Evolutionary conservation across 2,113 vertebrate genomes (phyloP).

Genomic region (Tyto alba): DNA sequence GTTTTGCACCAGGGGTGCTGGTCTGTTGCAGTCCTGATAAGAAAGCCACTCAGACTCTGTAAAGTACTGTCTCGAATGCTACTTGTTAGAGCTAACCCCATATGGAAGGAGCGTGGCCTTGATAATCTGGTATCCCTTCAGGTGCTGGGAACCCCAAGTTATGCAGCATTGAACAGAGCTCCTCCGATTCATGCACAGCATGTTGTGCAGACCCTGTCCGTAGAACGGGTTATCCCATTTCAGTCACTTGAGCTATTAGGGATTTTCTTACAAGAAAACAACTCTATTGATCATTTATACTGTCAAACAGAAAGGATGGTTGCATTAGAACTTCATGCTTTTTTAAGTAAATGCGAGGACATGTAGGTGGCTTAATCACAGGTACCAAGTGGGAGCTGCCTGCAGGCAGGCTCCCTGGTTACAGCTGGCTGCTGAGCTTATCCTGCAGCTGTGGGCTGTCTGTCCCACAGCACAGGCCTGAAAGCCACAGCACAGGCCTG

Average conservation of each 20-base stretch:
- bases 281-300: neutral
- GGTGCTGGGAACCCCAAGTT: neutral
- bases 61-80: neutral
- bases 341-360: neutral
- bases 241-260: neutral
- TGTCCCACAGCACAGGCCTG: neutral
- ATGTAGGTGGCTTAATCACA: fast-evolving
- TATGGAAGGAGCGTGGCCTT: neutral
- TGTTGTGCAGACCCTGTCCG: neutral
- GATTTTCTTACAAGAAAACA: neutral
- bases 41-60: neutral
- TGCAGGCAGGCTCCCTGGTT: neutral
- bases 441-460: neutral
- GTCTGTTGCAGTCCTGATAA: neutral
- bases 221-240: neutral
- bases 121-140: neutral
- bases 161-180: neutral
- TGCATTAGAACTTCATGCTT: neutral
- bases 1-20: neutral
- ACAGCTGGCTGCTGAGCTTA: neutral
- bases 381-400: neutral
- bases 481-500: neutral
- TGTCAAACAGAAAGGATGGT: neutral
- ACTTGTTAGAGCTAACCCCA: neutral
- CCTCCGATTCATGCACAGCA: fast-evolving